These are phyloP conservation scores for Euzophera pinguis DNA, from an alignment of 2,888 invertebrate species.

Conservation along the genomic window DNA sequence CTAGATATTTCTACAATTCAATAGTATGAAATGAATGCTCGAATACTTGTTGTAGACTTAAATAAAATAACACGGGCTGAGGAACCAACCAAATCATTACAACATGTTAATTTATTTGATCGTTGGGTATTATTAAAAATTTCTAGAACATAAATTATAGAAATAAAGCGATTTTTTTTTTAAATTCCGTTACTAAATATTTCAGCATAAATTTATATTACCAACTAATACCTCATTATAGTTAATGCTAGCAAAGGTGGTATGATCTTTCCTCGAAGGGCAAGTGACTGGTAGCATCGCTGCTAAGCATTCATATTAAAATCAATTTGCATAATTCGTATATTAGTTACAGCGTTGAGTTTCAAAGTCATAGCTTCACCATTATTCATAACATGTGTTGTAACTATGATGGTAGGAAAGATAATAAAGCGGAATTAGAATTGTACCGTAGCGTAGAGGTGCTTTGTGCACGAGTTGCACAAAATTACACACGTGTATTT, in stretches of 20 bases:
- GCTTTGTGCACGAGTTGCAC: constrained; percentile 17
- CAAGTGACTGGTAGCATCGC: constrained; percentile 6
- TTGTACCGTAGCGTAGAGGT: constrained; percentile 27
- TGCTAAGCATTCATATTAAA: constrained; percentile 15
- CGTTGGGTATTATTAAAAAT: too few species aligned
- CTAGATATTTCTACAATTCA: too few species aligned
- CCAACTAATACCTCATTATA: too few species aligned
- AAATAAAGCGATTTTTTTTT: too few species aligned
- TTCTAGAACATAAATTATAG: too few species aligned
- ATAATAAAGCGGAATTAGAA: constrained; percentile 28
- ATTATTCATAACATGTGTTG: constrained; percentile 26
- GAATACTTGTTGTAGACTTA: too few species aligned
- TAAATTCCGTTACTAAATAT: too few species aligned
- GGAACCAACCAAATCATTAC: too few species aligned
- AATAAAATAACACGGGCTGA: too few species aligned
- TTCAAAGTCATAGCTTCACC: constrained; percentile 24
- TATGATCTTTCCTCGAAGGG: constrained; percentile 7
- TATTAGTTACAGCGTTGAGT: constrained; percentile 32
- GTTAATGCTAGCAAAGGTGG: background rate
- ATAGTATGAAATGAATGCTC: too few species aligned
- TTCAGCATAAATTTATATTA: too few species aligned
- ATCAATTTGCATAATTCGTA: constrained; percentile 25
- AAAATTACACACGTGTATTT: constrained; percentile 19
- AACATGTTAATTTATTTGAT: too few species aligned
- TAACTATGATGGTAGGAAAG: constrained; percentile 18